Base-by-base conservation (phyloP, 2,888 invertebrate genomes). In the Caenorhabditis sp. region DNA sequence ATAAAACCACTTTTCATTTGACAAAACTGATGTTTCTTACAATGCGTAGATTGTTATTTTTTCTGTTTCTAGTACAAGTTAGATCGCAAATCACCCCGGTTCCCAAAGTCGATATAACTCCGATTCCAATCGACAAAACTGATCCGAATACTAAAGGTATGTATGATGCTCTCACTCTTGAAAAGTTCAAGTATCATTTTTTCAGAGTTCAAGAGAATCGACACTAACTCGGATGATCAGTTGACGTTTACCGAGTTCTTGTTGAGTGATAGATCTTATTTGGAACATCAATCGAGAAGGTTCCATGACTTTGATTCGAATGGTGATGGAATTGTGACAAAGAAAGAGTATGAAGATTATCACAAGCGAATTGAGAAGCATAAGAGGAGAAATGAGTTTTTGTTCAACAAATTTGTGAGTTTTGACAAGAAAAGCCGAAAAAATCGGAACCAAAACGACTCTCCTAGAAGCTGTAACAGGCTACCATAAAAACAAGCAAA, bases 231-330 rank as follows among this genome's bases (percentile, higher is more conserved):
- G 37, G 85, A 85, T 61, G 79, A 79, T 2, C 68, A 76, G 58
- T 63, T 85, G 21, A 83, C 85, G 1, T 85, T 85, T 70, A 83
- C 83, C 12, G 85, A 85, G 61, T 85, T 84, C 65, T 66, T 85
- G 43, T 74, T 85, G 26, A 76, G 78, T 24, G 85, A 85, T 53
- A 79, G 83, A 10, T 80, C 84, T 12, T 85, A 79, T 59, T 76
- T 85, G 54, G 85, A 85, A 62, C 75, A 73, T 51, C 66, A 67
- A 26, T 77, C 77, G 0, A 60, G 72, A 60, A 59, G 63, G 43
- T 80, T 78, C 49, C 74, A 78, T 49, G 59, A 65, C 21, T 78
- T 72, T 43, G 78, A 80, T 63, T 51, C 31, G 8, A 74, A 79
- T 53, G 75, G 79, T 14, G 85, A 85, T 62, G 82, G 84, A 1